Evolutionary conservation across 53 echinoderm and acorn worm species (phyloP).

Genomic region (Pentamera pediparva): DNA sequence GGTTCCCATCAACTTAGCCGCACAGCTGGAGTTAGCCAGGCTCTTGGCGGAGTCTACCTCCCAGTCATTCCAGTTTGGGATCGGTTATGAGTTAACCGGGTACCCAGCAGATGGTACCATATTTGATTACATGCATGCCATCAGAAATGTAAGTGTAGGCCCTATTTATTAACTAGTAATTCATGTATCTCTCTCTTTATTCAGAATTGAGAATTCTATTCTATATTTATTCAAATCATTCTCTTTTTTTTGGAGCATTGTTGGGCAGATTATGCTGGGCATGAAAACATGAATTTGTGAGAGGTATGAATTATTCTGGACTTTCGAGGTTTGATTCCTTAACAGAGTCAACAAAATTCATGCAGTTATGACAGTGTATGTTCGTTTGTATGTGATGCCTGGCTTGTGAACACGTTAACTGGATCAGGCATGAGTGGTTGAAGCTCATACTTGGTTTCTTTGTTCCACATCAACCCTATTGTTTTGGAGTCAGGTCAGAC

Average conservation of each 20-base stretch:
- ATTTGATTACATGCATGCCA: conserved; percentile 93
- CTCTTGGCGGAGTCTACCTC: conserved; percentile 53
- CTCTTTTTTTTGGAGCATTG: no score
- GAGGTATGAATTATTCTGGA: no score
- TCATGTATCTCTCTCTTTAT: neutral
- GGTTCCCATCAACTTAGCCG: conserved; percentile 50
- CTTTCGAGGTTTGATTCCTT: no score
- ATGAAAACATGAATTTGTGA: no score
- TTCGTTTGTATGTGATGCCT: neutral
- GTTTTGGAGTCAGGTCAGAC: neutral
- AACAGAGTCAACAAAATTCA: no score
- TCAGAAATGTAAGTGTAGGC: conserved; percentile 73
- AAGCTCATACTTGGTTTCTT: no score
- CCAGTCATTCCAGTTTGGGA: conserved; percentile 68
- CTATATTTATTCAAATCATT: neutral
- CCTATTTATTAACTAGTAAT: neutral
- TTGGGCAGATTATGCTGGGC: no score
- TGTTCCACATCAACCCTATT: neutral
- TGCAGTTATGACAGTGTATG: no score
- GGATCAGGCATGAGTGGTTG: no score
- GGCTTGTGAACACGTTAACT: neutral
- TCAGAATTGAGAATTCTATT: neutral
- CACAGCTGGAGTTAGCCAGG: conserved; percentile 65
- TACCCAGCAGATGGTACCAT: conserved; percentile 96
- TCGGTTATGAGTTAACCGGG: conserved; percentile 79